Evolutionary conservation across 1,140 invertebrate species (phyloP).

Genomic region (Macrotrachela quadricornifera): DNA sequence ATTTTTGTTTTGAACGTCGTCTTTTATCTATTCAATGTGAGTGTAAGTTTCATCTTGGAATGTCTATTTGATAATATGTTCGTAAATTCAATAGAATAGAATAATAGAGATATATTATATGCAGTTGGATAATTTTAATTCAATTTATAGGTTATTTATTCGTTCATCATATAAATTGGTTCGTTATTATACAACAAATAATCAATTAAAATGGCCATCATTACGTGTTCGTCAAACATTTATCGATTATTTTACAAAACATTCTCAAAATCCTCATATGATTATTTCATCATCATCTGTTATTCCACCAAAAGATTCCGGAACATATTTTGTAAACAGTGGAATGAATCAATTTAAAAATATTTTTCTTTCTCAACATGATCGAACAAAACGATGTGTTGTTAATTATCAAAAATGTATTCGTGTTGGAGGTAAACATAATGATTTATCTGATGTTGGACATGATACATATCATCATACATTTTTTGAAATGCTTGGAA

Average conservation of each 20-base stretch:
- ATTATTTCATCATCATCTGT: conserved; percentile 71
- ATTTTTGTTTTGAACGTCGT: no score
- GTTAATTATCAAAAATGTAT: conserved; percentile 96
- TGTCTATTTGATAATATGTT: no score
- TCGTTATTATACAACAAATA: no score
- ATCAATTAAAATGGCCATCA: no score
- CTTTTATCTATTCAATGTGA: no score
- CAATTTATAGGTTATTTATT: no score
- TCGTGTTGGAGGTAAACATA: conserved; percentile 92
- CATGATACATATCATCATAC: conserved; percentile 99
- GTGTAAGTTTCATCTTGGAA: no score
- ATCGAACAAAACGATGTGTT: conserved; percentile 73
- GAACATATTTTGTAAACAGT: conserved; percentile 75
- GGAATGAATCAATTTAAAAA: conserved; percentile 99
- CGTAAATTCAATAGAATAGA: no score
- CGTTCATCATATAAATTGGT: no score
- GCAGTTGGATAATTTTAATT: no score
- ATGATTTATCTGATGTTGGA: conserved; percentile 95
- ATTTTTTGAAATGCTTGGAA: conserved; percentile 99
- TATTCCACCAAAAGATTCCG: conserved; percentile 54
- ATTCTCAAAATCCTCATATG: conserved; percentile 32
- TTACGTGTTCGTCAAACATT: conserved; percentile 1
- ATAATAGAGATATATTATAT: no score
- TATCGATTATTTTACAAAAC: conserved; percentile 30
- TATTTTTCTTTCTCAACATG: conserved; percentile 77